A percentile compares a stretch with the other conserved stretches of the same genome.
These are phyloP conservation scores for Drosophila dunni DNA, from an alignment of 1,140 invertebrate genomes.

Conservation along the genomic window DNA sequence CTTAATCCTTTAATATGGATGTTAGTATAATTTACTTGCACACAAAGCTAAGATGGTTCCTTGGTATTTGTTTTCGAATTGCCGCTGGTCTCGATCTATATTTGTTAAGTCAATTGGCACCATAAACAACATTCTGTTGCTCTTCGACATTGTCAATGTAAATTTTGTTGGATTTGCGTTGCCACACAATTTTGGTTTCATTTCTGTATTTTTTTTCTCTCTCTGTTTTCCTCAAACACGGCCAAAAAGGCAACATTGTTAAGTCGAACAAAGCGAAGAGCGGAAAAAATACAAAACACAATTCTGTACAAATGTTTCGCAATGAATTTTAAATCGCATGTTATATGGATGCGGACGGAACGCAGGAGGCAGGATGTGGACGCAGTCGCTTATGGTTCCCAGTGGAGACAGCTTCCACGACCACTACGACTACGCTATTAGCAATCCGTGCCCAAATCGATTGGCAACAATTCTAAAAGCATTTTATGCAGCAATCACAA, in stretches of 20 bases:
- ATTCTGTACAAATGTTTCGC: slow-evolving; percentile 74
- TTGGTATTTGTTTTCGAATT: neutral
- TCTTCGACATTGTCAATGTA: slow-evolving; percentile 44
- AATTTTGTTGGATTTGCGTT: slow-evolving; percentile 46
- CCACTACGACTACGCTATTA: slow-evolving; percentile 41
- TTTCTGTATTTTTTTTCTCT: slow-evolving; percentile 26
- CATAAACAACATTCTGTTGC: neutral
- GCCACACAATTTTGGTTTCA: slow-evolving; percentile 68
- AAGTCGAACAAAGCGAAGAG: slow-evolving; percentile 44
- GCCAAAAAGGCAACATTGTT: slow-evolving; percentile 11
- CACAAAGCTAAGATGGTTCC: too few species aligned
- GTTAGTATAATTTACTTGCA: too few species aligned
- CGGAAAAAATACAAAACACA: slow-evolving; percentile 54
- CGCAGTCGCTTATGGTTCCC: slow-evolving; percentile 56
- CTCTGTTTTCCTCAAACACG: slow-evolving; percentile 33
- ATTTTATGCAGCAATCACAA: slow-evolving; percentile 81
- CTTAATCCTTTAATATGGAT: too few species aligned
- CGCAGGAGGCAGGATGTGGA: too few species aligned
- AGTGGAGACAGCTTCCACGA: slow-evolving; percentile 18
- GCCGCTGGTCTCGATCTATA: slow-evolving; percentile 32
- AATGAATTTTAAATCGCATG: slow-evolving; percentile 78
- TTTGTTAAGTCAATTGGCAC: slow-evolving; percentile 49
- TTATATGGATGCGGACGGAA: slow-evolving; percentile 38
- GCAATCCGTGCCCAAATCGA: slow-evolving; percentile 76
- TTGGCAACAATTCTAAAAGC: slow-evolving; percentile 81